Evolutionary conservation across 2,113 vertebrate genomes (phyloP), one percentile per base, ranked within the genome.

Genomic region (Pipa parva): DNA sequence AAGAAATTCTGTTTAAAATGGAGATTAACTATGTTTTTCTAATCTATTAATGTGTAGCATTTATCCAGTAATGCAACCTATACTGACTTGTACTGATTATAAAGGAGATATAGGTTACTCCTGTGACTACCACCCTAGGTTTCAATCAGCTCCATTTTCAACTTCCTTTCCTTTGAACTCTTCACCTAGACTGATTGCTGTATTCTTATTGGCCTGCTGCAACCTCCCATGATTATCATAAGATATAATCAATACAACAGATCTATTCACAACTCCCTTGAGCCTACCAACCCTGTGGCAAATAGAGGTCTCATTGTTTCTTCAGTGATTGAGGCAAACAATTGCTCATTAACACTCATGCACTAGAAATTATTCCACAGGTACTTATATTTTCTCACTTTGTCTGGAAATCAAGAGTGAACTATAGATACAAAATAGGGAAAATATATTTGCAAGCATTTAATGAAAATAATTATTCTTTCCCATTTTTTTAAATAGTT

Each of bases 241-340:
- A 42, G 39, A 42, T 42, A n/a, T 42, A 42, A 42, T 42, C 39
- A 42, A 42, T 42, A n/a, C 11, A 13, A 5, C 39, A 42, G 39
- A 42, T 42, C 39, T 42, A 42, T 42, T 42, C 39, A 42, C 39
- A 42, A 17, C 39, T 42, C 39, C 39, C 39, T 42, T 42, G 39
- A 42, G 39, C 39, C 39, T 18, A 42, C 39, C 7, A 15, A 42
- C 39, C 39, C 39, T 42, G 15, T 15, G 15, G 39, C 39, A 42
- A 42, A 42, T 42, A 42, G 17, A n/a, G 7, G 39, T 18, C 39
- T 5, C 5, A 17, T 17, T 42, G 39, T 42, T 42, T 42, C 15
- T 42, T 42, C 39, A 42, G 13, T n/a, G 39, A 42, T 15, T 42
- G 15, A 42, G 39, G 17, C 11, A 42, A 42, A 42, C 39, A 42